Evolutionary conservation across 2,113 vertebrate species (phyloP).

Genomic region (Melanotaenia duboulayi): DNA sequence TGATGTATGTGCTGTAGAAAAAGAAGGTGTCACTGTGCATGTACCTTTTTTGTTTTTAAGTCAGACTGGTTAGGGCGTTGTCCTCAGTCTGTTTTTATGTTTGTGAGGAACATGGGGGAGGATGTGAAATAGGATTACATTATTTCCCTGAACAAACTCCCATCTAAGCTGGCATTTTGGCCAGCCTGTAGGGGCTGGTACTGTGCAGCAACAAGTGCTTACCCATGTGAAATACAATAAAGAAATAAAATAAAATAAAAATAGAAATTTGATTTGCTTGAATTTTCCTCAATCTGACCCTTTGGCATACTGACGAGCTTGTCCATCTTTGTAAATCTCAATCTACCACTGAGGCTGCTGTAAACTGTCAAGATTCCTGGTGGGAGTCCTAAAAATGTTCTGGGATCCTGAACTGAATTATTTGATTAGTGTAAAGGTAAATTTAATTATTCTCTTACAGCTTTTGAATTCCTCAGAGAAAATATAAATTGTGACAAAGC

Average conservation of each 20-base stretch:
- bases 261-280: background rate
- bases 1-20: too few relatives aligned
- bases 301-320: background rate
- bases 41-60: too few relatives aligned
- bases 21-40: too few relatives aligned
- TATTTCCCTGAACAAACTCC: background rate
- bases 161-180: background rate
- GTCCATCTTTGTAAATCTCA: background rate
- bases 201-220: background rate
- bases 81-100: too few relatives aligned
- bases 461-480: background rate
- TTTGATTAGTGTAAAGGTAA: too few relatives aligned
- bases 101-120: too few relatives aligned
- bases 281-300: background rate
- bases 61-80: too few relatives aligned
- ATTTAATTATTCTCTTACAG: too few relatives aligned
- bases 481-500: background rate
- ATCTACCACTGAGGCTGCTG: background rate
- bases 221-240: background rate
- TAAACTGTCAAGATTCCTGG: background rate
- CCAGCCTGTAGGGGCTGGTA: background rate
- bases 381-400: slow-evolving; percentile 5
- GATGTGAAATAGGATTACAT: too few relatives aligned
- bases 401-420: background rate
- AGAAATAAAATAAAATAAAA: too few relatives aligned